These are phyloP conservation scores for Neodiprion virginianus DNA, from an alignment of 1,140 invertebrate species.

Conservation along the genomic window DNA sequence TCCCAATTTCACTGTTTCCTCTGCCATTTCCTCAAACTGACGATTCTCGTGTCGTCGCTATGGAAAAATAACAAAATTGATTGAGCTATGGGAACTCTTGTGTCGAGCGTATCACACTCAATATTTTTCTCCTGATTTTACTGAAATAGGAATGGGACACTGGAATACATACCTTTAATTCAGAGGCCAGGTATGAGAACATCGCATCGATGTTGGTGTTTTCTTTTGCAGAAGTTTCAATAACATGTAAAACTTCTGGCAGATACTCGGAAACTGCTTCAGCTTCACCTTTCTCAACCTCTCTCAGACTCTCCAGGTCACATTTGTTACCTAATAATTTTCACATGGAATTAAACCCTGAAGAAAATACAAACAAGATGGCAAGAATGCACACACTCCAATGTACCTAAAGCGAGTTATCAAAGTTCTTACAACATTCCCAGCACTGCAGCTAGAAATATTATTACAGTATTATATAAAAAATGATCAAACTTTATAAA, in stretches of 20 bases:
- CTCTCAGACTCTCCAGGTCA: slow-evolving; percentile 80
- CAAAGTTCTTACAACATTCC: too few species aligned
- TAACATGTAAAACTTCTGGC: slow-evolving; percentile 81
- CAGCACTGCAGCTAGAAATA: too few species aligned
- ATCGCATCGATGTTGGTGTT: slow-evolving; percentile 93
- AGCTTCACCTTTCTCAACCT: slow-evolving; percentile 85
- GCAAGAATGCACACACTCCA: too few species aligned
- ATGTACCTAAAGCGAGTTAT: too few species aligned
- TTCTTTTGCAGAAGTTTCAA: slow-evolving; percentile 94
- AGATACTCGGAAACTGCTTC: slow-evolving; percentile 84
- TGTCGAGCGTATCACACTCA: background rate
- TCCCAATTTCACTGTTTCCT: slow-evolving; percentile 68
- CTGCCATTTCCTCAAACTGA: slow-evolving; percentile 65
- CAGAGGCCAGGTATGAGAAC: slow-evolving; percentile 86
- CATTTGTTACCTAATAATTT: slow-evolving; percentile 78
- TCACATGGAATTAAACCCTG: too few species aligned
- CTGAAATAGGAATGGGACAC: background rate
- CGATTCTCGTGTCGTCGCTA: slow-evolving; percentile 72
- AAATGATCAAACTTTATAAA: too few species aligned
- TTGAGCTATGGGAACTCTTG: slow-evolving; percentile 21
- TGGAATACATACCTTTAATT: slow-evolving; percentile 74
- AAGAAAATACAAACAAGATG: too few species aligned
- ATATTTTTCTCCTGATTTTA: slow-evolving; percentile 19
- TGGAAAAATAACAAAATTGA: slow-evolving; percentile 41
- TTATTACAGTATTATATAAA: too few species aligned